These are phyloP conservation scores for Menidia beryllina DNA, from an alignment of 2,113 vertebrate genomes.

Conservation along the genomic window DNA sequence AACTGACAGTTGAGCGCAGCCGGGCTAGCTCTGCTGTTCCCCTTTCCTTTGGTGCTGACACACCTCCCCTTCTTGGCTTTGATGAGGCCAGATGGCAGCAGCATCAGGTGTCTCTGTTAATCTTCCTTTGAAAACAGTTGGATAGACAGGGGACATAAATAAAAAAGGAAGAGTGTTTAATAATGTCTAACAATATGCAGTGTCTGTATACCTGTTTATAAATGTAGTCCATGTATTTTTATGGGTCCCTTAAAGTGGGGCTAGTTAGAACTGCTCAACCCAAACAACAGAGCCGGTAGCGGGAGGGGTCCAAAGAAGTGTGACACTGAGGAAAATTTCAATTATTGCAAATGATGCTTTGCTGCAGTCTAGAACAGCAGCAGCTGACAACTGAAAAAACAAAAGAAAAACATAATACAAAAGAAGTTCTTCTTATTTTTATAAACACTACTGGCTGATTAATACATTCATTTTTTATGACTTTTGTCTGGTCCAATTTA, in stretches of 20 bases:
- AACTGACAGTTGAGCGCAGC: conserved; percentile 27
- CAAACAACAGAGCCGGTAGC: not conserved
- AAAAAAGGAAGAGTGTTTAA: not conserved
- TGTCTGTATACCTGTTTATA: conserved; percentile 14
- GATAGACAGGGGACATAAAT: conserved; percentile 23
- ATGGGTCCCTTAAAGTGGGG: too few relatives aligned
- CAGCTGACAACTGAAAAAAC: too few relatives aligned
- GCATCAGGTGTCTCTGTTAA: conserved; percentile 77
- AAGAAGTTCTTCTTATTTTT: too few relatives aligned
- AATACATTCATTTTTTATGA: too few relatives aligned
- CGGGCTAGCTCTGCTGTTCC: conserved; percentile 37
- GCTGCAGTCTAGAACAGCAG: too few relatives aligned
- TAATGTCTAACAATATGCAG: not conserved
- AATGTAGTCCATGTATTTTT: not conserved
- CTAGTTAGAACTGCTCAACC: not conserved
- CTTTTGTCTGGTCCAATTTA: too few relatives aligned
- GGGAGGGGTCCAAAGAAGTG: not conserved
- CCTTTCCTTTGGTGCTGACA: conserved; percentile 45
- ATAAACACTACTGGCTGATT: too few relatives aligned
- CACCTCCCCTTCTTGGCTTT: conserved; percentile 44
- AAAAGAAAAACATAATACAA: too few relatives aligned
- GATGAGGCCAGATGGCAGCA: conserved; percentile 68
- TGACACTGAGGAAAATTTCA: too few relatives aligned
- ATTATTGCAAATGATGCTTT: too few relatives aligned
- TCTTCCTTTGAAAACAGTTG: conserved; percentile 59